Evolutionary conservation across 2,113 vertebrate species (phyloP).

Genomic region (Potamarius usumacintae): DNA sequence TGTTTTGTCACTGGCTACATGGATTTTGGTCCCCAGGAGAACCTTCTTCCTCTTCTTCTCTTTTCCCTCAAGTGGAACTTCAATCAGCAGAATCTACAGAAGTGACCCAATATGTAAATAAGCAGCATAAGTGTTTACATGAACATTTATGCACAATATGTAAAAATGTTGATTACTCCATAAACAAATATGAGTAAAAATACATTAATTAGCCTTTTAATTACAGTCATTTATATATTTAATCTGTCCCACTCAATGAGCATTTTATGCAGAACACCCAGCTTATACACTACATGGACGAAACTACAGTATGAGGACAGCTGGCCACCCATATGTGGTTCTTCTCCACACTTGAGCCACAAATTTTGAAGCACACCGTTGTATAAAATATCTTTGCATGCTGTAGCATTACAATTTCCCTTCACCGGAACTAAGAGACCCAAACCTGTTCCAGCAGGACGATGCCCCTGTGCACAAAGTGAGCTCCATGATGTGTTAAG

Average conservation of each 20-base stretch:
- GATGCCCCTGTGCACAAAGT: too few species aligned
- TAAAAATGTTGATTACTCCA: neutral
- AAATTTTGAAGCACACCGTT: neutral
- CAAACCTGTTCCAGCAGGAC: too few species aligned
- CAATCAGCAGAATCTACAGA: slow-evolving; percentile 88
- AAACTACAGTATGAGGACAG: neutral
- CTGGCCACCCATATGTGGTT: neutral
- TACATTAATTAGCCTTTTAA: neutral
- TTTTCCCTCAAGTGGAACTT: slow-evolving; percentile 94
- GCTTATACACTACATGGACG: neutral
- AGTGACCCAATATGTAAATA: slow-evolving; percentile 37
- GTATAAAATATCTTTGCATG: neutral
- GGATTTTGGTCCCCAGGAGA: slow-evolving; percentile 88
- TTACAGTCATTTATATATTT: neutral
- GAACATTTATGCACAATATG: neutral
- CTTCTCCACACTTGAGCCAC: neutral
- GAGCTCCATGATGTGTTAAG: too few species aligned
- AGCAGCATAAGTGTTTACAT: neutral
- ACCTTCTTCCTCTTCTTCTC: slow-evolving; percentile 96
- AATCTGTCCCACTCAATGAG: neutral
- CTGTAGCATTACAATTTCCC: too few species aligned
- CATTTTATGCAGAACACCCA: neutral
- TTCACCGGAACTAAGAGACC: too few species aligned
- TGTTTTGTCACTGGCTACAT: slow-evolving; percentile 80
- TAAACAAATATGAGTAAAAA: neutral